Evolutionary conservation across 2,888 invertebrate species (phyloP), one percentile per base, ranked within the genome.

Genomic region (Iselma pallidipennis): DNA sequence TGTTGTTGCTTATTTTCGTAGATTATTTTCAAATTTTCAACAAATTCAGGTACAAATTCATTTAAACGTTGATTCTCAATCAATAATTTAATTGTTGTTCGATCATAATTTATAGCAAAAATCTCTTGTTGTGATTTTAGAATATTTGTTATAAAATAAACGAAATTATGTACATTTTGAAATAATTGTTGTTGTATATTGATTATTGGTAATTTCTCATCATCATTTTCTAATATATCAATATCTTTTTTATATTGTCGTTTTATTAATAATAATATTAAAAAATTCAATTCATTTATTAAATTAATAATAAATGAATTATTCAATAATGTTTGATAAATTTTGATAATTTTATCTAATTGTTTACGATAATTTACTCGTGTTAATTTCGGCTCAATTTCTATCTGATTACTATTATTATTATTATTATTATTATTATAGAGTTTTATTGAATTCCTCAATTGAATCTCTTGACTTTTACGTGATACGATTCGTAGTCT

Each of bases 91-190:
- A 94, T 77, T 0, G 91, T 89, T 19, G 84, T 83, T 75, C 86
- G 86, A 72, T 91, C 90, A 52, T 90, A 79, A 12, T 86, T 81
- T 63, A n/a, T n/a, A 6, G 4, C 3, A 21, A 42, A 42, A 19
- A 19, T 10, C 10, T 42, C 76, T 42, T 83, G 79, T 67, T 89
- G 86, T 25, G 84, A 81, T 76, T 87, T 85, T 26, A 95, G 80
- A 1, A 90, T 86, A 59, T 84, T 83, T 0, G 87, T 82, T 21
- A 92, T 88, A 82, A 94, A 95, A 82, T 90, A 94, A 2, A 92
- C 86, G 71, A 91, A 88, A 75, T 94, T 91, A 66, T 90, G 87
- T 56, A 86, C 79, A 6, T 80, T 81, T 65, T 82, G 82, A 10
- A 88, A 87, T 69, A 74, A 61, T 50, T 73, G 9, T 63, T 63